Percentiles rank a stretch among this genome's conserved stretches.
phyloP scores from a whole-genome alignment of 35 echinoderm and acorn worm species.

The Acanthaster planci region DNA sequence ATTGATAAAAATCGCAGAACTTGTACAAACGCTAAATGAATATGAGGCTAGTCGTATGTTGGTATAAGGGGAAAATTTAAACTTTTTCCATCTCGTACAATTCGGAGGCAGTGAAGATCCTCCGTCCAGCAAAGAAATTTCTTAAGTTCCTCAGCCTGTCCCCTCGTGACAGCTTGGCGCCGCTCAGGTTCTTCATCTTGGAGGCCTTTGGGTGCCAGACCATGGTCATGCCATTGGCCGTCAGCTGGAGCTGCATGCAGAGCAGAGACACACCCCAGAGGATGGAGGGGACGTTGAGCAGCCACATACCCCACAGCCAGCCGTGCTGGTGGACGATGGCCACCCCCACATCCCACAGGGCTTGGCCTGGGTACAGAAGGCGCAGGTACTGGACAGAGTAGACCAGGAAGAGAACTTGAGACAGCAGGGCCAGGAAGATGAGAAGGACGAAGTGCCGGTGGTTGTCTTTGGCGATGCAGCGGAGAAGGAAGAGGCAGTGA shows the following conservation, averaged over 20 bases:
- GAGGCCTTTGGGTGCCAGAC: constrained; percentile 31
- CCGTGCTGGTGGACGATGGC: constrained; percentile 39
- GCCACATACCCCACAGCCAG: constrained; percentile 56
- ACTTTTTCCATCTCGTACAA: neutral
- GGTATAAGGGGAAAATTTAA: too few relatives aligned
- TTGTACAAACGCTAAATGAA: too few relatives aligned
- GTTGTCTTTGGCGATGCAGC: constrained; percentile 85
- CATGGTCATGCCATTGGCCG: constrained; percentile 66
- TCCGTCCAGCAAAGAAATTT: constrained; percentile 79
- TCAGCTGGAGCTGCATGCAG: constrained; percentile 47
- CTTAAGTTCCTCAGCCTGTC: constrained; percentile 64
- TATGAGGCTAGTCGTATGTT: too few relatives aligned
- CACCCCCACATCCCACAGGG: constrained; percentile 33
- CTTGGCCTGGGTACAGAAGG: constrained; percentile 36
- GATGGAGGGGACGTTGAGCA: constrained; percentile 65
- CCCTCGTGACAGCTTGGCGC: constrained; percentile 9
- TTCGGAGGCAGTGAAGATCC: constrained; percentile 56
- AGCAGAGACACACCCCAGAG: constrained; percentile 79
- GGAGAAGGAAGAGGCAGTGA: constrained; percentile 89
- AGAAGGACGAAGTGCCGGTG: constrained; percentile 78
- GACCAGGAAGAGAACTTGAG: constrained; percentile 60
- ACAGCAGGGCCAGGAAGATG: constrained; percentile 19
- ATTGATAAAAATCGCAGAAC: too few relatives aligned
- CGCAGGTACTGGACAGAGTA: constrained; percentile 46
- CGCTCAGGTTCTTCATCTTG: neutral